Evolutionary conservation across 1,140 invertebrate species (phyloP), one percentile per base, ranked within the genome.

Genomic region (Araneus ventricosus): DNA sequence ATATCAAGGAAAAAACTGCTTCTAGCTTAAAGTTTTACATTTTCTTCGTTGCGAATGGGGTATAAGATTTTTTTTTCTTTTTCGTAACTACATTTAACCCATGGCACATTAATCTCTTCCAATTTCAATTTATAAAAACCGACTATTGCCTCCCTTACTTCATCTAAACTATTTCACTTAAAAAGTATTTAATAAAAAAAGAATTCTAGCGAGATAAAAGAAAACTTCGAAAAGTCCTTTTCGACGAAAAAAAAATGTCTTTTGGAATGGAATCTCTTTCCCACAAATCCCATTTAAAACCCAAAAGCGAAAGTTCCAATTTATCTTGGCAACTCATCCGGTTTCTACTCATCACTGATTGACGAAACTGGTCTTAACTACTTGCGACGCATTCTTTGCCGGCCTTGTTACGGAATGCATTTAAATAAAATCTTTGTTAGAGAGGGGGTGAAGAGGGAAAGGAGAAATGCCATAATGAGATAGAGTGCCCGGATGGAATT

Each of bases 401-500:
- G 27, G 27, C 70, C n/a, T 37, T 75, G 27, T 75, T 34, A 27
- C 63, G 5, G 27, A 7, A 14, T 30, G 70, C 70, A 75, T 75
- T 88, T 67, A 75, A 88, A 88, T 88, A 88, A 88, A 88, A 88
- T 52, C 87, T 70, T 88, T 88, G 63, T 75, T 88, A 75, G 75
- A 75, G 45, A 52, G 45, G 45, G 45, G 45, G 45, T 0, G 14
- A 14, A 6, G 39, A 41, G 39, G 39, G 45, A 0, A 2, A 17
- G 41, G 10, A 75, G 39, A 85, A 85, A 85, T 2, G 59, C 10
- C 63, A 52, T 88, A 88, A 88, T 88, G 87, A 88, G 87, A 52
- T 63, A 61, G n/a, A 87, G 45, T 52, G 45, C 45, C 45, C 45
- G 14, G 24, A 27, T 8, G 27, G 67, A 45, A 41, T 86, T 61